Conservation (phyloP, 2,888 invertebrate genomes). For the Fissipunctia ypsillon region DNA sequence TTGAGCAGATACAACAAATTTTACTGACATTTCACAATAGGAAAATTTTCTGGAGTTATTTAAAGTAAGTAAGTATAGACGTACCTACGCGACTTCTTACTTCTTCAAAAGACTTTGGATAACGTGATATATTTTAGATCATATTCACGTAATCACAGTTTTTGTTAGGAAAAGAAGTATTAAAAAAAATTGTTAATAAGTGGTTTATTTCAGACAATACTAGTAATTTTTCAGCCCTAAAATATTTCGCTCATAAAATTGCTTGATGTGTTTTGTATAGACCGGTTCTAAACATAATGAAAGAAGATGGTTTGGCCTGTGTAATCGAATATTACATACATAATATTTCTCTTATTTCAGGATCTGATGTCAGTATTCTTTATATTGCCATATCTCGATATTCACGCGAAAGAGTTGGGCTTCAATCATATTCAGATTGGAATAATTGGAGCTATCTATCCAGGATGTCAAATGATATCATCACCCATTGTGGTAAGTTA, state of each 20-base stretch:
- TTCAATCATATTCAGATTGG: conserved; percentile 52
- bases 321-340: background rate
- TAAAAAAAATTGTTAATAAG: background rate
- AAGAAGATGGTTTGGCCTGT: background rate
- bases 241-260: background rate
- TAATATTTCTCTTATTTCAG: conserved; percentile 64
- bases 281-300: background rate
- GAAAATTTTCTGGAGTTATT: background rate
- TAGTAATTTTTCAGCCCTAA: background rate
- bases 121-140: background rate
- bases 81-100: background rate
- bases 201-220: background rate
- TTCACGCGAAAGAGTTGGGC: conserved; percentile 32
- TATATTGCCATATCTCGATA: conserved; percentile 42
- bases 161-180: background rate
- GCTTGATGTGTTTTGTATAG: background rate
- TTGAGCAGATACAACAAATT: background rate
- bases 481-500: conserved; percentile 49
- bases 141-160: background rate
- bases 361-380: conserved; percentile 72
- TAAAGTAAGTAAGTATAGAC: background rate
- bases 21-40: background rate
- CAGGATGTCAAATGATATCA: conserved; percentile 41
- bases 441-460: conserved; percentile 29
- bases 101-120: background rate